Evolutionary conservation across 2,113 vertebrate genomes (phyloP), one percentile per base, ranked within the genome.

Genomic region (Gymnorhina tibicen): DNA sequence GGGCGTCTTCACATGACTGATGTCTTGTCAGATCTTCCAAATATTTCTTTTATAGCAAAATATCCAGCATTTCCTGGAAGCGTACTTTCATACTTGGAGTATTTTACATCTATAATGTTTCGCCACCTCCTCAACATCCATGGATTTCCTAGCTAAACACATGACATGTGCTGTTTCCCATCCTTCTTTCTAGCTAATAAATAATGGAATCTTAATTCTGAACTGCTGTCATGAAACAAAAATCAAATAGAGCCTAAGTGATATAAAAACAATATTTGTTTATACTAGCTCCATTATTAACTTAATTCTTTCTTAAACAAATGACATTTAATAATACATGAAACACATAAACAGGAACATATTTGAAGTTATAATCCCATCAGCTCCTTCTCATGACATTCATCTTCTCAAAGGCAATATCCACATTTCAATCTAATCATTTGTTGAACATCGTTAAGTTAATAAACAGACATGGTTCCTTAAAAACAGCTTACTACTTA

Each of bases 251-350:
- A 91, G 66, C 53, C 23, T 89, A 94, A 89, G 77, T 66, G 75
- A 75, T 94, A 94, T 16, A 86, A 94, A 89, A 72, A 1, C 77
- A 89, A 7, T 80, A 78, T 64, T 90, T 94, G 95, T 94, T 96
- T 94, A 82, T 30, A 60, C 53, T 89, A 69, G 39, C 78, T 46
- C 84, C 46, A 16, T 89, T 94, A 91, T 46, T 62, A 93, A 85
- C 41, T 88, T 49, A 87, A 87, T 85, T 82, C 87, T 68, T 68
- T 77, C 78, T 68, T 52, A 91, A 96, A 91, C 80, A 96, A 95
- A 89, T 53, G 41, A 13, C 84, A 82, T 79, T 92, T 89, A 95
- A 94, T 94, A 89, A 93, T 91, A 60, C 33, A 92, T 94, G 95
- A 91, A 94, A 93, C 62, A 89, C 5, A 2, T 75, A 87, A 95